Percentiles rank a stretch among this genome's conserved stretches.
phyloP scores from a whole-genome alignment of 1,140 invertebrate species.

The Cherax destructor region DNA sequence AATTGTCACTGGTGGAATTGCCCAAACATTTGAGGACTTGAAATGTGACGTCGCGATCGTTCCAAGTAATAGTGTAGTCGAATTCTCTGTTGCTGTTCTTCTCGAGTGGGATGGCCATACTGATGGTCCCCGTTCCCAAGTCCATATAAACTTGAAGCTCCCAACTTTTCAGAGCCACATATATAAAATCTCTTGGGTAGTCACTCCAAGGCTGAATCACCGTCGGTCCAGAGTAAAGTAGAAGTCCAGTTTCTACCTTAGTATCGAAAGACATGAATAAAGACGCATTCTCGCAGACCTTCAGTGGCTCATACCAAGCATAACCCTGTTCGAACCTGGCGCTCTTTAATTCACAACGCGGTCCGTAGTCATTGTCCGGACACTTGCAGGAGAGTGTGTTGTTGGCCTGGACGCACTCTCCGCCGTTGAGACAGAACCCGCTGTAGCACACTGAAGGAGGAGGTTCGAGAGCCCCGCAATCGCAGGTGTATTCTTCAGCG shows the following conservation, averaged over 20 bases:
- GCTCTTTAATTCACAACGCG: constrained; percentile 95
- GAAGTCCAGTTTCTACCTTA: constrained; percentile 89
- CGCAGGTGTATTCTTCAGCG: constrained; percentile 91
- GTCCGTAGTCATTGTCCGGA: constrained; percentile 80
- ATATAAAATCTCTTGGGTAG: constrained; percentile 89
- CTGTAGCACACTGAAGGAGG: constrained; percentile 24
- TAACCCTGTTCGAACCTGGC: constrained; percentile 93
- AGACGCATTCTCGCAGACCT: constrained; percentile 96
- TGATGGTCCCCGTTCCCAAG: constrained; percentile 94
- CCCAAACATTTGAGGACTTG: constrained; percentile 44
- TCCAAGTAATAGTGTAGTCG: constrained; percentile 43
- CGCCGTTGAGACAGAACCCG: constrained; percentile 90
- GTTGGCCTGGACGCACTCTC: constrained; percentile 74
- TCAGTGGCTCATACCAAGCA: constrained; percentile 96
- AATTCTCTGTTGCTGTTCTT: neutral
- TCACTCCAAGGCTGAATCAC: constrained; percentile 91
- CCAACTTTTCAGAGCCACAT: constrained; percentile 92
- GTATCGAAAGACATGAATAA: constrained; percentile 96
- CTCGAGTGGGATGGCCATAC: constrained; percentile 90
- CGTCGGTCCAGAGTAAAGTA: constrained; percentile 97
- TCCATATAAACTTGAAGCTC: constrained; percentile 95
- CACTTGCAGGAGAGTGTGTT: constrained; percentile 45
- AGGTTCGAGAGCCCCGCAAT: constrained; percentile 92
- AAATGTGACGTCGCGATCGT: constrained; percentile 23
- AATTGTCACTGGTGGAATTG: constrained; percentile 14